phyloP scores from a whole-genome alignment of 1,140 invertebrate genomes.

The Mamestra configurata region DNA sequence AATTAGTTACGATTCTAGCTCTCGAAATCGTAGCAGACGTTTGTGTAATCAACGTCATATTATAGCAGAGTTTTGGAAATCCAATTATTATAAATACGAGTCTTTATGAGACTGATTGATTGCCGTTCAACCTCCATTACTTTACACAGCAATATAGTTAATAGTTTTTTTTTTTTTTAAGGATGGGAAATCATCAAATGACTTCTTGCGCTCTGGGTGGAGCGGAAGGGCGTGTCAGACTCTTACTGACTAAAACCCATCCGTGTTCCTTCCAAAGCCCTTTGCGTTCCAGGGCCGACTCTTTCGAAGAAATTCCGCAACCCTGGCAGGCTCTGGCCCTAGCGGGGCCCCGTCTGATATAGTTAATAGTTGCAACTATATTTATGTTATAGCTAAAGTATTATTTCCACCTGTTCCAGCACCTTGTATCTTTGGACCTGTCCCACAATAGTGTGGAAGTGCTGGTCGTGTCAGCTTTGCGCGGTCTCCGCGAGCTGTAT shows the following conservation, averaged over 20 bases:
- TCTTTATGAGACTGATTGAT: neutral
- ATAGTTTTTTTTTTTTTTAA: too few species aligned
- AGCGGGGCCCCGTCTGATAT: too few species aligned
- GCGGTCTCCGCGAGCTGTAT: constrained; percentile 90
- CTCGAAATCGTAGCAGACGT: neutral
- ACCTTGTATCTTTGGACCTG: constrained; percentile 89
- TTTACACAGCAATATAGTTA: too few species aligned
- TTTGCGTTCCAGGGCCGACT: too few species aligned
- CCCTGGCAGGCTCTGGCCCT: too few species aligned
- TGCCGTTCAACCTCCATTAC: neutral
- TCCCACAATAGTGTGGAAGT: constrained; percentile 91
- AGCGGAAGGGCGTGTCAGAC: too few species aligned
- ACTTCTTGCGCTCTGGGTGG: too few species aligned
- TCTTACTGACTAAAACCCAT: too few species aligned
- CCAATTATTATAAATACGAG: neutral
- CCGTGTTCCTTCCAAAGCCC: too few species aligned
- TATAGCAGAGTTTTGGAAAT: neutral
- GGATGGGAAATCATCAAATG: too few species aligned
- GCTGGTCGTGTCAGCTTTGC: constrained; percentile 90
- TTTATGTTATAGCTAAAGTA: neutral
- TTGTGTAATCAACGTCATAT: neutral
- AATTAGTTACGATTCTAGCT: neutral
- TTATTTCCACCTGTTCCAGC: constrained; percentile 65
- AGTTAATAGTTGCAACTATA: too few species aligned
- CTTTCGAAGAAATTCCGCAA: too few species aligned